Base-by-base conservation (phyloP, 2,113 vertebrate genomes). In the Ploceus nigricollis region DNA sequence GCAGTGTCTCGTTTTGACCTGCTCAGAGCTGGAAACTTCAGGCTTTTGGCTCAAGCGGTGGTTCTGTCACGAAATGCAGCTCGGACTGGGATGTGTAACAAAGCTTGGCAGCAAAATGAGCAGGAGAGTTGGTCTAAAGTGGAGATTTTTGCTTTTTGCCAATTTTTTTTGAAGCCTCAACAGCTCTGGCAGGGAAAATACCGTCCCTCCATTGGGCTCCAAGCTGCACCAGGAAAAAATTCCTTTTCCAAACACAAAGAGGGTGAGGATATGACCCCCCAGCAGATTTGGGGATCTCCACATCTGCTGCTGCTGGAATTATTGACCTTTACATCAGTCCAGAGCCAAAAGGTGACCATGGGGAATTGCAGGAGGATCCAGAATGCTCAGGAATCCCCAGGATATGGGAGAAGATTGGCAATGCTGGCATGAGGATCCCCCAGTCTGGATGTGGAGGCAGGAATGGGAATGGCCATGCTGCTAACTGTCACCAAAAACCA, bases 201-300 rank as follows among this genome's bases (percentile, higher is more conserved):
- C 16, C 70, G 68, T 8, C 31, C 11, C 18, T 44, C 30, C 11
- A 0, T 0, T 20, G 48, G 44, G 44, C 20, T 87, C 73, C 42
- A 37, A 53, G 39, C 25, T 85, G 13, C 12, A 65, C 3, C 18
- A 53, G n/a, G 45, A 60, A 73, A 63, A 93, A 50, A 33, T 50
- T 82, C 44, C 57, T 71, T 81, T 79, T 45, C 22, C 45, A 42
- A 75, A 9, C 2, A 19, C 6, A 17, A 21, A 6, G 15, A 25
- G 30, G 51, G 40, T 48, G 44, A 24, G 11, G 13, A 8, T 0
- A 8, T 0, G 1, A 45, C 7, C 73, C 5, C 22, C 28, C 27
- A 40, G 23, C 13, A 47, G 22, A 33, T 90, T 23, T 27, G 40
- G 60, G 15, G 28, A 51, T 12, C 58, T 76, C 45, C 22, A 2